These are phyloP conservation scores for Lacerta bilineata DNA, from an alignment of 2,797 vertebrate species.

Conservation along the genomic window DNA sequence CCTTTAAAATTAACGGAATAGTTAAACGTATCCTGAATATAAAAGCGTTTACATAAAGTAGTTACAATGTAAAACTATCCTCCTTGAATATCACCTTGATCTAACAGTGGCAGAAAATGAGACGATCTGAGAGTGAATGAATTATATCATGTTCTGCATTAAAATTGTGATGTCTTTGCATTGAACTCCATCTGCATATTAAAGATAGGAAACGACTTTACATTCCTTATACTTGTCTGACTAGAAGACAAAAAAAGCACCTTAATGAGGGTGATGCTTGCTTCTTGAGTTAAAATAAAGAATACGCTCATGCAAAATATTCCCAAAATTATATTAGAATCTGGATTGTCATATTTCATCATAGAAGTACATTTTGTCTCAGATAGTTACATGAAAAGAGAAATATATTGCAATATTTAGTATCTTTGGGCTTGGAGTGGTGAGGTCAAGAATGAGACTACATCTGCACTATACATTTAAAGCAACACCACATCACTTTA, in stretches of 20 bases:
- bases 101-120: slow-evolving; percentile 49
- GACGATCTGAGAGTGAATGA: slow-evolving; percentile 54
- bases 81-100: slow-evolving; percentile 70
- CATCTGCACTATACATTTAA: no score
- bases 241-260: slow-evolving; percentile 20
- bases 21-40: slow-evolving; percentile 55
- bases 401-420: no score
- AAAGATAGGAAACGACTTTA: slow-evolving; percentile 42
- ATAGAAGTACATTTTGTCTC: not conserved
- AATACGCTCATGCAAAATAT: not conserved
- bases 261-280: slow-evolving; percentile 21
- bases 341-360: not conserved
- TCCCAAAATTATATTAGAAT: not conserved
- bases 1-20: slow-evolving; percentile 56
- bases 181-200: slow-evolving; percentile 51
- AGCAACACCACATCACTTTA: no score
- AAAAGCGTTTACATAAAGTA: slow-evolving; percentile 54
- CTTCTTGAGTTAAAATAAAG: slow-evolving; percentile 4
- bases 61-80: slow-evolving; percentile 58
- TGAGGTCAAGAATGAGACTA: not conserved
- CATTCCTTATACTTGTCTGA: slow-evolving; percentile 39
- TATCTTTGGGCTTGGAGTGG: not conserved
- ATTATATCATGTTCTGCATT: slow-evolving; percentile 61
- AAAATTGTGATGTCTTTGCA: slow-evolving; percentile 56
- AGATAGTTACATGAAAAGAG: not conserved